Percentiles rank a stretch among this genome's conserved stretches.
Conservation (phyloP, 2,888 invertebrate genomes). For the Mystacides longicornis region DNA sequence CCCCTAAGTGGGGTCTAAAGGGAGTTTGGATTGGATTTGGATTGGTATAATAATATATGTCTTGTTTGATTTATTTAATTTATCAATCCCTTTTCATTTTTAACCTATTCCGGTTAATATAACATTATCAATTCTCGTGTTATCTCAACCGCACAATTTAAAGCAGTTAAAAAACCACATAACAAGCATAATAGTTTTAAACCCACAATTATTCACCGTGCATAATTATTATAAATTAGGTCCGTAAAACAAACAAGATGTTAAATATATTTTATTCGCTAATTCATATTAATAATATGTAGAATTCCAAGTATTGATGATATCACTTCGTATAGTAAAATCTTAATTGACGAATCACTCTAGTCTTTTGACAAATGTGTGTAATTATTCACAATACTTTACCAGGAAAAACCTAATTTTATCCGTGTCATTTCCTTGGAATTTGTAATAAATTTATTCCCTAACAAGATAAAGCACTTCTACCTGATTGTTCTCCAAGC, state of each 20-base stretch:
- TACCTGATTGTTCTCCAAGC: background rate
- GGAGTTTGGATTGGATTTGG: too few relatives aligned
- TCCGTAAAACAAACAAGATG: background rate
- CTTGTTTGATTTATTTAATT: too few relatives aligned
- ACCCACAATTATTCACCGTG: background rate
- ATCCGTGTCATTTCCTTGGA: background rate
- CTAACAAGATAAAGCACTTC: background rate
- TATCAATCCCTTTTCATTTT: too few relatives aligned
- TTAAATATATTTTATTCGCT: background rate
- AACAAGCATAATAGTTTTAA: too few relatives aligned
- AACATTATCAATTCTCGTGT: too few relatives aligned
- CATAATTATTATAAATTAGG: background rate
- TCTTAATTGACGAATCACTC: background rate
- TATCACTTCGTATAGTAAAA: background rate
- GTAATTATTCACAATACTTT: background rate
- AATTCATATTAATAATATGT: background rate
- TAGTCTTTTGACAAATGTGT: background rate
- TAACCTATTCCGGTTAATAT: too few relatives aligned
- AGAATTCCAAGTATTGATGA: background rate
- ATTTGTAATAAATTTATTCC: background rate
- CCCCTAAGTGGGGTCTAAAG: too few relatives aligned
- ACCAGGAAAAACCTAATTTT: background rate
- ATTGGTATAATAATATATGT: too few relatives aligned
- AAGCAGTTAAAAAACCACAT: background rate
- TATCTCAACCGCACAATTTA: background rate